Conservation (phyloP, 2,797 vertebrate genomes). For the Nannoperca obscura region DNA sequence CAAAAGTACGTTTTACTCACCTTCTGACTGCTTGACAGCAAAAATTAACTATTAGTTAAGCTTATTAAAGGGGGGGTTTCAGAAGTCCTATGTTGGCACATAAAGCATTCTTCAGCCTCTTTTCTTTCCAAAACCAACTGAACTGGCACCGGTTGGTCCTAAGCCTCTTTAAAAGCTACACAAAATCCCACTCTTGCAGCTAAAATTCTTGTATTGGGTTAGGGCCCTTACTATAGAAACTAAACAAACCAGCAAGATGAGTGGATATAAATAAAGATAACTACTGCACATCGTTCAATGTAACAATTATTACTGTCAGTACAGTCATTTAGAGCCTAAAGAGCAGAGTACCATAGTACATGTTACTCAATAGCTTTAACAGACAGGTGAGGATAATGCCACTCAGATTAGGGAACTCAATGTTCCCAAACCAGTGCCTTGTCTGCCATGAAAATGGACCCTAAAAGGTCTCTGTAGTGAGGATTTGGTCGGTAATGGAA, state of each 20-base stretch:
- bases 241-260: slow-evolving; percentile 14
- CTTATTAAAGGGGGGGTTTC: slow-evolving; percentile 20
- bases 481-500: slow-evolving; percentile 56
- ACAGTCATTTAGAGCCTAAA: background rate
- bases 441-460: slow-evolving; percentile 53
- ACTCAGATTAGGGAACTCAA: slow-evolving; percentile 37
- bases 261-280: slow-evolving; percentile 5
- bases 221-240: slow-evolving; percentile 18
- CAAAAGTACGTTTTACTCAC: background rate
- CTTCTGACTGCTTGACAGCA: background rate
- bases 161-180: slow-evolving; percentile 73
- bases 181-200: slow-evolving; percentile 61
- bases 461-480: slow-evolving; percentile 54
- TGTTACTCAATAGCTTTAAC: slow-evolving; percentile 12
- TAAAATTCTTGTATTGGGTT: slow-evolving; percentile 41
- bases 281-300: background rate
- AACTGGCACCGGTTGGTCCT: slow-evolving; percentile 39
- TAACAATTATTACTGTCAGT: background rate
- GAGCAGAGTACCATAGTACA: background rate
- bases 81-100: slow-evolving; percentile 34
- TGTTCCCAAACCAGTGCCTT: slow-evolving; percentile 45
- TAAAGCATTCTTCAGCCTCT: slow-evolving; percentile 40
- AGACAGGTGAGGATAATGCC: slow-evolving; percentile 42
- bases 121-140: slow-evolving; percentile 50
- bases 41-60: background rate